Evolutionary conservation across 2,113 vertebrate genomes (phyloP).

Genomic region (Perccottus glenii): DNA sequence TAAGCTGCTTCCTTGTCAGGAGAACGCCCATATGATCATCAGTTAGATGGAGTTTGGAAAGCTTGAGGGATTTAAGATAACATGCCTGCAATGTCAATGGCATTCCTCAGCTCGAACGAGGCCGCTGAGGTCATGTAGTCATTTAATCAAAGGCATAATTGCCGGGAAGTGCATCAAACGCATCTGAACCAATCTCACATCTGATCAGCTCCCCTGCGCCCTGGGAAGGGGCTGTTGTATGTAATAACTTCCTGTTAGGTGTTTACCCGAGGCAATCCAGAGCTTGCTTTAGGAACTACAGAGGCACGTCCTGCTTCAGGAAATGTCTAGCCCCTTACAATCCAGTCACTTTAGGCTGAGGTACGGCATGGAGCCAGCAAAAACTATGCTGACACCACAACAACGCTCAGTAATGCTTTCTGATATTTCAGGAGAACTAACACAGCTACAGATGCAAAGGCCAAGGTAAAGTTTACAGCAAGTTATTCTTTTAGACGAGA

Average conservation of each 20-base stretch:
- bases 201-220: slow-evolving; percentile 53
- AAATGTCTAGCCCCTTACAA: slow-evolving; percentile 26
- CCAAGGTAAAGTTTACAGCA: neutral
- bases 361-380: neutral
- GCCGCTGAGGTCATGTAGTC: neutral
- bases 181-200: slow-evolving; percentile 38
- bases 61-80: slow-evolving; percentile 11
- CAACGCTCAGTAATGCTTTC: neutral
- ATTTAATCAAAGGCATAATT: slow-evolving; percentile 44
- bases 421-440: neutral
- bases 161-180: slow-evolving; percentile 45
- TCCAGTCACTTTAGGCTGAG: neutral
- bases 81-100: neutral
- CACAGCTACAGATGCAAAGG: neutral
- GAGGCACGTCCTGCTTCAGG: slow-evolving; percentile 46
- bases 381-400: neutral
- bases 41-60: slow-evolving; percentile 5
- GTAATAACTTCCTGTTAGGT: slow-evolving; percentile 67
- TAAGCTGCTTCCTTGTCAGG: slow-evolving; percentile 5
- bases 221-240: slow-evolving; percentile 31
- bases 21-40: slow-evolving; percentile 6
- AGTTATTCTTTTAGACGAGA: neutral
- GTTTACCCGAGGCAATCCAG: slow-evolving; percentile 58
- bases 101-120: slow-evolving; percentile 18
- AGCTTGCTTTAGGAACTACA: slow-evolving; percentile 48